Evolutionary conservation across 2,797 vertebrate species (phyloP).

Genomic region (Argya squamiceps): DNA sequence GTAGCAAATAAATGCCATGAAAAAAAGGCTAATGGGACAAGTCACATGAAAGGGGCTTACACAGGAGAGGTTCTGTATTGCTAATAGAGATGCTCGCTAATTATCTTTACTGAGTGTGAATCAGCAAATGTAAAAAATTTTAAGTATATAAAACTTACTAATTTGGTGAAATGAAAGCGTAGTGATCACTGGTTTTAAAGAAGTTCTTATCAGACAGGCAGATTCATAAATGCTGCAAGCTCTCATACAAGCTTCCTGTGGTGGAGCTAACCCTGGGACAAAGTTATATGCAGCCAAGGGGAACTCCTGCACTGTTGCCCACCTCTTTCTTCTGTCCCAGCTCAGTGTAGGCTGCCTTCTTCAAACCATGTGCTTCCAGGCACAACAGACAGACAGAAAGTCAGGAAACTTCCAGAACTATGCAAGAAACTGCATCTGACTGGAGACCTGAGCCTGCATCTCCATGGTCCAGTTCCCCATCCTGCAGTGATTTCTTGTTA

Average conservation of each 20-base stretch:
- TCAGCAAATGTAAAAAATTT: background rate
- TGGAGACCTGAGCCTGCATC: background rate
- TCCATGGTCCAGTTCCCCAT: background rate
- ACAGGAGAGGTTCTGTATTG: background rate
- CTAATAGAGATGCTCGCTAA: background rate
- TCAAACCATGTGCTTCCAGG: background rate
- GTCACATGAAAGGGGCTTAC: constrained; percentile 7
- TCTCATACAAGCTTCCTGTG: background rate
- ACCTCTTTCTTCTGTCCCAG: background rate
- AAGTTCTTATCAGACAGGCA: background rate
- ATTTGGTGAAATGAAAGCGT: background rate
- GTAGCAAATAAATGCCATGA: background rate
- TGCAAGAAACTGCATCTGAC: background rate
- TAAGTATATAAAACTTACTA: background rate
- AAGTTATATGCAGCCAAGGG: background rate
- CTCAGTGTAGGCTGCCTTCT: background rate
- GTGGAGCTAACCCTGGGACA: background rate
- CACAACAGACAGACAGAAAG: background rate
- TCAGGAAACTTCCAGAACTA: background rate
- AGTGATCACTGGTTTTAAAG: background rate
- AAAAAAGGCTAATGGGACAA: background rate
- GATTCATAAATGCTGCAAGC: background rate
- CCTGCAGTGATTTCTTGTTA: background rate
- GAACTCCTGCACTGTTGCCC: background rate
- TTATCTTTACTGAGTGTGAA: background rate